Conservation (phyloP, 2,888 invertebrate genomes). For the Macrophya annulata region DNA sequence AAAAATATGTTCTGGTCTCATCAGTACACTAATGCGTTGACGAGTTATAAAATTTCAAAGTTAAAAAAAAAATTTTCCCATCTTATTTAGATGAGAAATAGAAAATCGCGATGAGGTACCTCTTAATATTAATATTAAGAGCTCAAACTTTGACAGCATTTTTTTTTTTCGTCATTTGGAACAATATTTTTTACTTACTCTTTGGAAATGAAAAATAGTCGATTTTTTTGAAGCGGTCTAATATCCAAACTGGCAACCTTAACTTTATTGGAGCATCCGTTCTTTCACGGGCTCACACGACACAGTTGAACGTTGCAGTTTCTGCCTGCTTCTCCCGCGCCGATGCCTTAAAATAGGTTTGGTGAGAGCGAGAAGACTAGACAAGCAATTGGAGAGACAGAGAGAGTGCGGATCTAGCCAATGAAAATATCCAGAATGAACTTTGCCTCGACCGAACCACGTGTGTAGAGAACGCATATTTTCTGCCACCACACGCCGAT, state of each 20-base stretch:
- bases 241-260: background rate
- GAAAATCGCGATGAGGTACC: too few species aligned
- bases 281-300: background rate
- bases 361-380: slow-evolving; percentile 24
- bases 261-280: background rate
- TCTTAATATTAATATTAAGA: too few species aligned
- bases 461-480: background rate
- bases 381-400: background rate
- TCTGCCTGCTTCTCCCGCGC: background rate
- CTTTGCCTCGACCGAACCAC: slow-evolving; percentile 3
- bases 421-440: slow-evolving; percentile 28
- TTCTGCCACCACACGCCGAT: background rate
- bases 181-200: too few species aligned
- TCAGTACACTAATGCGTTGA: too few species aligned
- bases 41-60: too few species aligned
- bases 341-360: slow-evolving; percentile 31
- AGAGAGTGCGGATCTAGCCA: slow-evolving; percentile 17
- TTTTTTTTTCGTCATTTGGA: too few species aligned
- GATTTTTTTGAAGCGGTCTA: too few species aligned
- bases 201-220: too few species aligned
- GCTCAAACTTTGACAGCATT: too few species aligned
- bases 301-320: slow-evolving; percentile 18
- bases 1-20: too few species aligned
- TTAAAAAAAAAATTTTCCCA: too few species aligned
- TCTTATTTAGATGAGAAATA: too few species aligned